Conservation (phyloP, 2,888 invertebrate species). For the Oscheius sp. region DNA sequence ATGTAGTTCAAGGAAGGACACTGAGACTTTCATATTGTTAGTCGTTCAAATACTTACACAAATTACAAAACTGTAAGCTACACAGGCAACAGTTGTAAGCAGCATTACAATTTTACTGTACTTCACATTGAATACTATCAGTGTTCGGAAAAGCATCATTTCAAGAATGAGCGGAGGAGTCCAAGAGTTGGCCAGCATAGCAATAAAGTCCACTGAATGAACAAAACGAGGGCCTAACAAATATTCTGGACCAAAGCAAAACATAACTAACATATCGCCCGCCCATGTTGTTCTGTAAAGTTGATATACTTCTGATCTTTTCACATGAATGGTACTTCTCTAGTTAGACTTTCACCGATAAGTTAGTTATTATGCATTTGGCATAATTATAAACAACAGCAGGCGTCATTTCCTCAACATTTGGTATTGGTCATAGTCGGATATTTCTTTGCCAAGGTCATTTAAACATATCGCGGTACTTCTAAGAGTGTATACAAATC, state of each 20-base stretch:
- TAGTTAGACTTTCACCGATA: too few species aligned
- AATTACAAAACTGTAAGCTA: neutral
- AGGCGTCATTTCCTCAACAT: too few species aligned
- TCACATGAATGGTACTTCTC: too few species aligned
- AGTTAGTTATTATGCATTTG: too few species aligned
- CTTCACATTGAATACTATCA: neutral
- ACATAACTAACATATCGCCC: neutral
- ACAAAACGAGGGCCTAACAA: neutral
- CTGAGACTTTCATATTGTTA: neutral
- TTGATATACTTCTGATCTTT: neutral
- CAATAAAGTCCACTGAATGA: neutral
- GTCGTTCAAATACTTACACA: neutral
- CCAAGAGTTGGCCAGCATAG: neutral
- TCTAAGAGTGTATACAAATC: too few species aligned
- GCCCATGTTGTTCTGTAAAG: neutral
- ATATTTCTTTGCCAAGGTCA: too few species aligned
- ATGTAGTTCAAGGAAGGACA: neutral
- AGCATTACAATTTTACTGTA: neutral
- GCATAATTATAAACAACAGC: too few species aligned
- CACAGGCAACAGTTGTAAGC: neutral
- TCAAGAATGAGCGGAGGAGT: neutral
- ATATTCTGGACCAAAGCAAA: neutral
- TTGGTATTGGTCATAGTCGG: too few species aligned
- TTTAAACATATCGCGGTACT: too few species aligned
- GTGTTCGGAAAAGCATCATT: slow-evolving; percentile 8